Conservation (phyloP, 2,888 invertebrate species). For the Microplitis manilae region DNA sequence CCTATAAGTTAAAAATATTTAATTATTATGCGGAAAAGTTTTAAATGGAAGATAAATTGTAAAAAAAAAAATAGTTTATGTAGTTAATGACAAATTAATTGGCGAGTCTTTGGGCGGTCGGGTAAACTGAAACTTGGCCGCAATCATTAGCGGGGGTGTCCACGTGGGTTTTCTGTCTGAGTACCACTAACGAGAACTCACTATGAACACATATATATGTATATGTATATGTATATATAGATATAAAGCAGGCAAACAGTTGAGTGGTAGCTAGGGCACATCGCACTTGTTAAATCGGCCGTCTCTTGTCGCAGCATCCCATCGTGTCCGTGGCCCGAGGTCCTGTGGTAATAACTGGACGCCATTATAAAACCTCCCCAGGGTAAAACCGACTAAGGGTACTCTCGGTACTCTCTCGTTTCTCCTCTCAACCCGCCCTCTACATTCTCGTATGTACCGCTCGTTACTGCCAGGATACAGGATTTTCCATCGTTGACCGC, state of each 20-base stretch:
- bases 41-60: slow-evolving; percentile 30
- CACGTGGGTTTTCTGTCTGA: slow-evolving; percentile 49
- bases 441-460: slow-evolving; percentile 49
- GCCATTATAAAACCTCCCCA: slow-evolving; percentile 71
- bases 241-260: slow-evolving; percentile 21
- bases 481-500: slow-evolving; percentile 62
- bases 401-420: slow-evolving; percentile 39
- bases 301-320: slow-evolving; percentile 67
- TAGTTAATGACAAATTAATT: slow-evolving; percentile 24
- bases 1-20: not conserved
- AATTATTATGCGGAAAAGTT: slow-evolving; percentile 18
- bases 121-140: slow-evolving; percentile 43
- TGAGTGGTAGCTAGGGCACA: slow-evolving; percentile 36
- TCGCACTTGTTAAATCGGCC: slow-evolving; percentile 68
- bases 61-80: slow-evolving; percentile 3
- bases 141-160: slow-evolving; percentile 51
- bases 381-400: slow-evolving; percentile 68
- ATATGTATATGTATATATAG: slow-evolving; percentile 16
- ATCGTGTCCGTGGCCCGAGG: slow-evolving; percentile 68
- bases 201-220: slow-evolving; percentile 9
- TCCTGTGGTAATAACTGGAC: slow-evolving; percentile 71
- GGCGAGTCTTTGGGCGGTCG: slow-evolving; percentile 10
- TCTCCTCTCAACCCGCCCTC: slow-evolving; percentile 41
- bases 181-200: slow-evolving; percentile 46
- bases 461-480: slow-evolving; percentile 71